A percentile compares a stretch with the other conserved stretches of the same genome.
Evolutionary conservation across 2,113 vertebrate species (phyloP).

Genomic region (Romanogobio albipinnatus): DNA sequence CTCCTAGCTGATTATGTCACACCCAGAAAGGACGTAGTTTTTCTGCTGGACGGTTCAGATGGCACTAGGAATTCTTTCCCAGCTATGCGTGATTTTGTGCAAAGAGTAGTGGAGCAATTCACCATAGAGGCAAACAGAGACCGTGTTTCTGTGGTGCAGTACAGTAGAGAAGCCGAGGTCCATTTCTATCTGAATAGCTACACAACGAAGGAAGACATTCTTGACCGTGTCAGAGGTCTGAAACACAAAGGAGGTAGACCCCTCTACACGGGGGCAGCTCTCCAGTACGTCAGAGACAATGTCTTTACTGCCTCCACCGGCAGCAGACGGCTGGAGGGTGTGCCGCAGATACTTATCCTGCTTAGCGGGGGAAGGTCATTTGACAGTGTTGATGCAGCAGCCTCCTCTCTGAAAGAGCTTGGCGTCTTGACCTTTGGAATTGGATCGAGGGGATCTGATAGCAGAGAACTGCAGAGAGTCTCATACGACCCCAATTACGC

Average conservation of each 20-base stretch:
- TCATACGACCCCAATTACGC: not conserved
- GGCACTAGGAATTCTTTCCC: conserved; percentile 64
- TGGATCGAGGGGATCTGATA: conserved; percentile 8
- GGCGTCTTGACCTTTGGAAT: not conserved
- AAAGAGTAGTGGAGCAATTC: conserved; percentile 53
- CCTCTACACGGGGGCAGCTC: conserved; percentile 57
- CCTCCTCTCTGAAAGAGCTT: too few relatives aligned
- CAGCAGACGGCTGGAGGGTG: conserved; percentile 55
- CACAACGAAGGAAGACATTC: conserved; percentile 46
- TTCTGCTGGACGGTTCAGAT: conserved; percentile 77
- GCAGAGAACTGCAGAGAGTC: not conserved
- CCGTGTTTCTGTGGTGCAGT: conserved; percentile 57
- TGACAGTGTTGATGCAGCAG: too few relatives aligned
- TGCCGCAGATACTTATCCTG: conserved; percentile 40
- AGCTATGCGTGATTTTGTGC: conserved; percentile 68
- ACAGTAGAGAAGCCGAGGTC: conserved; percentile 52
- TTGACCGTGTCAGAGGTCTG: conserved; percentile 30
- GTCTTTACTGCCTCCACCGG: conserved; percentile 60
- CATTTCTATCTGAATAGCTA: conserved; percentile 51
- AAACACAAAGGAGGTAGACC: conserved; percentile 63
- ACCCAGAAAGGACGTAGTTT: conserved; percentile 69
- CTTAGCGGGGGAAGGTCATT: not conserved
- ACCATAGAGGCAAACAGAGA: conserved; percentile 52
- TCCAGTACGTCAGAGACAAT: conserved; percentile 56
- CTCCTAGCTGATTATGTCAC: conserved; percentile 58